A percentile compares a stretch with the other conserved stretches of the same genome.
Evolutionary conservation across 2,797 vertebrate genomes (phyloP).

Genomic region (Meriones psammophilus): DNA sequence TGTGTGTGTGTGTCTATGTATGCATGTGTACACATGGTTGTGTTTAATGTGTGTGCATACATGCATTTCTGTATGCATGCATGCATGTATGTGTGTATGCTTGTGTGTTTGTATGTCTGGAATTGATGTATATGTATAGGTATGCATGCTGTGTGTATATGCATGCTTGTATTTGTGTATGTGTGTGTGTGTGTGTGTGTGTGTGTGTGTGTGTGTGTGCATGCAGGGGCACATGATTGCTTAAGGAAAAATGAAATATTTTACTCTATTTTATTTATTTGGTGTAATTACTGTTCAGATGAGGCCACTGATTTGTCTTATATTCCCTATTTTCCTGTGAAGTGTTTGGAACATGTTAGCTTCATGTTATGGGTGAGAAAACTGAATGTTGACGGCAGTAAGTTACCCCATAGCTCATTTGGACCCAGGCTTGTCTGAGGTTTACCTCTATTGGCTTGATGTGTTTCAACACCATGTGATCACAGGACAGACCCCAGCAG

Average conservation of each 20-base stretch:
- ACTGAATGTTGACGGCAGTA: neutral
- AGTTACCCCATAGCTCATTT: neutral
- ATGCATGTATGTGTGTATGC: neutral
- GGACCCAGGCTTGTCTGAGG: neutral
- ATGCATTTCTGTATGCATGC: neutral
- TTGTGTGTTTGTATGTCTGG: neutral
- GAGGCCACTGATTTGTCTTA: neutral
- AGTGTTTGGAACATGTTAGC: neutral
- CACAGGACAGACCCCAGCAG: too few relatives aligned
- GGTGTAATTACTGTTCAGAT: neutral
- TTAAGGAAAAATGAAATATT: slow-evolving; percentile 4
- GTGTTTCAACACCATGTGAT: neutral
- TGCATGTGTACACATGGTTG: neutral
- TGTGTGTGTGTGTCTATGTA: neutral
- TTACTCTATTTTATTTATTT: slow-evolving; percentile 19
- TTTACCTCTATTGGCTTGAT: neutral
- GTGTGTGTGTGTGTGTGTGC: too few relatives aligned
- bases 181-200: too few relatives aligned
- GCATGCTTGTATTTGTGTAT: neutral
- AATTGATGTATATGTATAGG: neutral
- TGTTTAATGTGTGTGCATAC: neutral
- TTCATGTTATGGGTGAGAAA: neutral
- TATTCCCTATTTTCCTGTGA: neutral
- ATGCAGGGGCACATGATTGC: neutral
- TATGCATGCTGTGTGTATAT: neutral